A percentile compares a stretch with the other conserved stretches of the same genome.
Evolutionary conservation across 2,113 vertebrate genomes (phyloP).

Genomic region (Tretioscincus oriximinensis): DNA sequence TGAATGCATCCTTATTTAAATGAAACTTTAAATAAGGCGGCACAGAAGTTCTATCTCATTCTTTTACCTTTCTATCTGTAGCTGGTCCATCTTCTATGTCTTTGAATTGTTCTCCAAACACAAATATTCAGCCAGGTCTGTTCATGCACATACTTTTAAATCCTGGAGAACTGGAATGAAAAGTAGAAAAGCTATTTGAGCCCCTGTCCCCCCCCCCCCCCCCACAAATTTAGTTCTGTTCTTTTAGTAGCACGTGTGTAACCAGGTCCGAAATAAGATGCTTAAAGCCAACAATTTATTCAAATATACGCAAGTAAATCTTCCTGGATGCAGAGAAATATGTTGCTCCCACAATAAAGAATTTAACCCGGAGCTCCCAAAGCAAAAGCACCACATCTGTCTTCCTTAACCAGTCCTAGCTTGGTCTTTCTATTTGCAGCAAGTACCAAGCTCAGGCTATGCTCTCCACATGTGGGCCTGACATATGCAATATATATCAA

Average conservation of each 20-base stretch:
- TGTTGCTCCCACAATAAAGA: background rate
- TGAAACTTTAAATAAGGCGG: background rate
- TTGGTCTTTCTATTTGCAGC: background rate
- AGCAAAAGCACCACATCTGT: background rate
- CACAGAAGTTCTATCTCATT: background rate
- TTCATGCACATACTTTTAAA: too few relatives aligned
- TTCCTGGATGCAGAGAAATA: background rate
- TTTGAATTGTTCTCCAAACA: too few relatives aligned
- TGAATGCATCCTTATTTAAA: background rate
- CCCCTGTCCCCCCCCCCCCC: too few relatives aligned
- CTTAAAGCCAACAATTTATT: background rate
- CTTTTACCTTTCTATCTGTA: background rate
- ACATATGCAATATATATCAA: slow-evolving; percentile 7
- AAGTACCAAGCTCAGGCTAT: background rate
- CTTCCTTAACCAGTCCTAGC: background rate
- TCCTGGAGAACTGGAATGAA: too few relatives aligned
- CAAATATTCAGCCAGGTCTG: too few relatives aligned
- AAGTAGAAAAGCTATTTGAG: too few relatives aligned
- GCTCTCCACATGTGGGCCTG: slow-evolving; percentile 9
- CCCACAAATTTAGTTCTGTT: too few relatives aligned
- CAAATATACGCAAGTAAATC: background rate
- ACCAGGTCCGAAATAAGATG: too few relatives aligned
- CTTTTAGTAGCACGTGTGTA: too few relatives aligned
- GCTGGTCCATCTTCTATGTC: background rate
- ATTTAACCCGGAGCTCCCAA: background rate